A percentile compares a stretch with the other conserved stretches of the same genome.
Evolutionary conservation across 2,113 vertebrate genomes (phyloP).

Genomic region (Rhineura floridana): DNA sequence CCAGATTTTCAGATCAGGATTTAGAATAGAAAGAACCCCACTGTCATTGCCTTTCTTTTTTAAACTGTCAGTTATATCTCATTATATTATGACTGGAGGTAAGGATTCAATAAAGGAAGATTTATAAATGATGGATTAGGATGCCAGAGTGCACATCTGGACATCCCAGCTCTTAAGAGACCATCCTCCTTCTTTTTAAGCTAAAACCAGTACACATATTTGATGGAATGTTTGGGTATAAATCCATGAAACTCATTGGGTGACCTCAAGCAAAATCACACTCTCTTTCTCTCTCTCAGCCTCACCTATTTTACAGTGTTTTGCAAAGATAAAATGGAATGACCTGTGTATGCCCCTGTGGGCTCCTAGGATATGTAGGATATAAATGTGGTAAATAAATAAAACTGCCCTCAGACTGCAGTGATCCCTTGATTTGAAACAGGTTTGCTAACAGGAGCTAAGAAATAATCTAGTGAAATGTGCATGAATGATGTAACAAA

Average conservation of each 20-base stretch:
- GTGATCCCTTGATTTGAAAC: background rate
- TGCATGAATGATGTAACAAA: background rate
- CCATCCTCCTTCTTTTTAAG: background rate
- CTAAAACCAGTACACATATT: background rate
- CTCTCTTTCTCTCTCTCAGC: background rate
- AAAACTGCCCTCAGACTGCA: background rate
- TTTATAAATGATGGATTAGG: background rate
- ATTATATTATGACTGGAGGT: background rate
- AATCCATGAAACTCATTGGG: background rate
- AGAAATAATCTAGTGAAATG: background rate
- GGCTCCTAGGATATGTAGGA: background rate
- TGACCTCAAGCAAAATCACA: background rate
- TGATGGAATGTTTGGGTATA: background rate
- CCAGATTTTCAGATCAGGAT: background rate
- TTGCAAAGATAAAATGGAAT: background rate
- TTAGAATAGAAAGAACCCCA: background rate
- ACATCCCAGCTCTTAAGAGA: background rate
- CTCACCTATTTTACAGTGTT: background rate
- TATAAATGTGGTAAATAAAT: background rate
- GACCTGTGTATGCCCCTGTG: background rate
- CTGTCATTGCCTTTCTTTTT: background rate
- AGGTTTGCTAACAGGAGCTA: background rate
- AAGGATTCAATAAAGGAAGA: background rate
- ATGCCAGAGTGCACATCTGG: background rate
- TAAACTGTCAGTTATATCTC: background rate